Conservation (phyloP, 1,140 invertebrate genomes). For the Drosophila murphyi region DNA sequence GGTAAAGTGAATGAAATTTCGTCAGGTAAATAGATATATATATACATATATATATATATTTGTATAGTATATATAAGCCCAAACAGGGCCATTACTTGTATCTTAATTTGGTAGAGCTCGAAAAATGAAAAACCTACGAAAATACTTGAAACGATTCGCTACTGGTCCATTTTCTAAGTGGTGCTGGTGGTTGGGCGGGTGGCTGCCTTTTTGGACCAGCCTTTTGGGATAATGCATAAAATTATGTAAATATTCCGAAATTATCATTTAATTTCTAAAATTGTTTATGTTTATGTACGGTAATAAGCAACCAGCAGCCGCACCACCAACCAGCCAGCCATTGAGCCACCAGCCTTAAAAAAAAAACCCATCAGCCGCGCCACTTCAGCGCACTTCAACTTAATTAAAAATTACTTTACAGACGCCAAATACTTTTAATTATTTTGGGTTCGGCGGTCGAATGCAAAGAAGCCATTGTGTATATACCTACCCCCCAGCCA, state of each 20-base stretch:
- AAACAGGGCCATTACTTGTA: constrained; percentile 21
- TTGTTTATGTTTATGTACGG: constrained; percentile 81
- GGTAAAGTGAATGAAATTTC: constrained; percentile 60
- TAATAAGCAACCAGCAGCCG: constrained; percentile 71
- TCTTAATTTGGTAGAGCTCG: constrained; percentile 54
- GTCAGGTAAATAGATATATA: constrained; percentile 56
- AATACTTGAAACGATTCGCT: constrained; percentile 13
- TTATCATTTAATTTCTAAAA: constrained; percentile 83
- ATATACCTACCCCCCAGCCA: constrained; percentile 14
- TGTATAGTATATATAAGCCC: not conserved
- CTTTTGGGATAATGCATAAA: constrained; percentile 73
- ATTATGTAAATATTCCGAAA: constrained; percentile 80
- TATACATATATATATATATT: not conserved
- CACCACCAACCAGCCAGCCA: constrained; percentile 1
- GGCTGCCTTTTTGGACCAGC: constrained; percentile 18
- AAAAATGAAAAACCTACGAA: constrained; percentile 44
- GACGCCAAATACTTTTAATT: constrained; percentile 83
- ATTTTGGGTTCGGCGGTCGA: constrained; percentile 79
- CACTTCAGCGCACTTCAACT: constrained; percentile 77
- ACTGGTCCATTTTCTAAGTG: not conserved
- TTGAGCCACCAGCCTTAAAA: constrained; percentile 4
- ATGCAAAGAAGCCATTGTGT: constrained; percentile 56
- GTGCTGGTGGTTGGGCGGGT: not conserved
- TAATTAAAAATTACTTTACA: constrained; percentile 83
- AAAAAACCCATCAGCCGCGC: constrained; percentile 28